Evolutionary conservation across 2,888 invertebrate genomes (phyloP), one percentile per base, ranked within the genome.

Genomic region (Patella ulyssiponensis): DNA sequence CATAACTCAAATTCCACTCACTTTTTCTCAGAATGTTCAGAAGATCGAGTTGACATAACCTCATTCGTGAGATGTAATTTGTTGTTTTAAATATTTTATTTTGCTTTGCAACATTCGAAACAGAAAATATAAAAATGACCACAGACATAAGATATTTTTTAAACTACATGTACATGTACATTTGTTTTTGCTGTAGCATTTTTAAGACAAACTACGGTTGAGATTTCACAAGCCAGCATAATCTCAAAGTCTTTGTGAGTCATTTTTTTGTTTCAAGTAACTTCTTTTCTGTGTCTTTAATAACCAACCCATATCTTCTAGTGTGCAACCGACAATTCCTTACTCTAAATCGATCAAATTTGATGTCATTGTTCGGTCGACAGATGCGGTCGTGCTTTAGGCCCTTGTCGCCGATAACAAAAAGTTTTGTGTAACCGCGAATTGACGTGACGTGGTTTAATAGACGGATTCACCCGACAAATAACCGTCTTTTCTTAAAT

Each of bases 381-480:
- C 64, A 64, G 64, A 64, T 64, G 64, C 64, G 64, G 64, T 64
- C 64, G 64, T 64, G 64, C 64, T 64, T 64, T 23, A 64, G 64
- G 64, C 64, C 64, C 64, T 64, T 64, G 64, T 64, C 64, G 20
- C 23, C 23, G 64, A 64, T 64, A 64, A 64, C 64, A 64, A 64
- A 64, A 64, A 64, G 64, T 64, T 64, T 64, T 64, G 64, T 64
- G 64, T 64, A 64, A 64, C 64, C 64, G 64, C 64, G 64, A 64
- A 64, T 64, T 11, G 64, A 23, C 64, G 23, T 64, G 64, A 64
- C 64, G 64, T 23, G 23, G 20, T 23, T 64, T 64, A 64, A 64
- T 64, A 64, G 64, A 23, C 64, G 23, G 64, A 20, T 20, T 64
- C 64, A 23, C 23, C 20, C 20, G 23, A 64, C 64, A 64, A 64